Evolutionary conservation across 2,888 invertebrate genomes (phyloP).

Genomic region (Xestia sexstrigata): DNA sequence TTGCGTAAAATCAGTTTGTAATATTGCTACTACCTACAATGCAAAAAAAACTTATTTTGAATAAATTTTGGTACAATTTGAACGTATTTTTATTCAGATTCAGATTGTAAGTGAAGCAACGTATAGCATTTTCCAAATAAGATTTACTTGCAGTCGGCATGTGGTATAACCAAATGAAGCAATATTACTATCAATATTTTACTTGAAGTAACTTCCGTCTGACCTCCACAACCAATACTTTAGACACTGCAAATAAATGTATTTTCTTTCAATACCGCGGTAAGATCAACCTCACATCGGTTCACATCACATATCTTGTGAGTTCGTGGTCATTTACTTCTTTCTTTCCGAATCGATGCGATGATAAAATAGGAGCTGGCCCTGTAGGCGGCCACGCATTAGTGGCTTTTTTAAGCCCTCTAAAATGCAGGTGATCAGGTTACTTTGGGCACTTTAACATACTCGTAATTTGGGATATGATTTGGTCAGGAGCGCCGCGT

Average conservation of each 20-base stretch:
- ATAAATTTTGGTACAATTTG: neutral
- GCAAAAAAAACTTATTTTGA: neutral
- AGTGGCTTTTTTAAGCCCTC: neutral
- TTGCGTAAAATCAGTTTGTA: neutral
- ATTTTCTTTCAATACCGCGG: neutral
- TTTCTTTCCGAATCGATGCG: neutral
- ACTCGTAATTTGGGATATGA: neutral
- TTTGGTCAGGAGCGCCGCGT: neutral
- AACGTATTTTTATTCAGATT: neutral
- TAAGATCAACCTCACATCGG: neutral
- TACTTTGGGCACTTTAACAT: neutral
- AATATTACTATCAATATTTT: conserved; percentile 5
- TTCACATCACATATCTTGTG: neutral
- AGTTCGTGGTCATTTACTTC: neutral
- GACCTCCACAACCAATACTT: neutral
- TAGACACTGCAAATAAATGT: neutral
- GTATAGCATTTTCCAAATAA: neutral
- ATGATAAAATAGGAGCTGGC: neutral
- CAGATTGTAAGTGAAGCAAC: neutral
- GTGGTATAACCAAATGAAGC: neutral
- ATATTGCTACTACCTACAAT: too few species aligned
- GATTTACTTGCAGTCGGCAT: neutral
- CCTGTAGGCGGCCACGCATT: too few species aligned
- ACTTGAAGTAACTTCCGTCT: neutral
- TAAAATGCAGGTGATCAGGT: neutral